Conservation (phyloP, 2,797 vertebrate genomes). For the Microctenopoma steveboyesi region DNA sequence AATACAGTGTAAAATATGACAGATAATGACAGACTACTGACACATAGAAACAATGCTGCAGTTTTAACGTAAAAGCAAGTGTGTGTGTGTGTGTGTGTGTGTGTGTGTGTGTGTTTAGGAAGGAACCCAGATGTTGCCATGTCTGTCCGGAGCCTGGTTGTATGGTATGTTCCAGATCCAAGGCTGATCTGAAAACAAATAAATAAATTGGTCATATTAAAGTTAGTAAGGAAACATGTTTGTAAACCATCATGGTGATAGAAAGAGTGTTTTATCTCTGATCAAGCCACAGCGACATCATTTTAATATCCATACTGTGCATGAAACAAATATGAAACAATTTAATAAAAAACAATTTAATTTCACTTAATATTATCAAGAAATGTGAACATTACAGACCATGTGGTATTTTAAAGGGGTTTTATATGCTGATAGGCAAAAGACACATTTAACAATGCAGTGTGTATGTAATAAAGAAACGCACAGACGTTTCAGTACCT, state of each 20-base stretch:
- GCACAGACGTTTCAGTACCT: constrained; percentile 65
- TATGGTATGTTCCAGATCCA: constrained; percentile 99
- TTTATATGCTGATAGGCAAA: not conserved
- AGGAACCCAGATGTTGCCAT: constrained; percentile 95
- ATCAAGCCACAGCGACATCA: too few relatives aligned
- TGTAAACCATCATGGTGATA: too few relatives aligned
- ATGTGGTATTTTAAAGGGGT: not conserved
- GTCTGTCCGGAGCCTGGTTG: constrained; percentile 89
- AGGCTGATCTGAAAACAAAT: constrained; percentile 86
- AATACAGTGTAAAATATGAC: constrained; percentile 50
- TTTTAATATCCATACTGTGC: too few relatives aligned
- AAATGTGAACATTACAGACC: not conserved
- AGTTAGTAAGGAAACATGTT: not conserved
- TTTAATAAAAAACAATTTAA: too few relatives aligned
- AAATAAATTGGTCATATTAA: constrained; percentile 1
- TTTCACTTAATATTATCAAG: too few relatives aligned
- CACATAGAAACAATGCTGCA: constrained; percentile 7
- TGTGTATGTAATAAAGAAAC: not conserved
- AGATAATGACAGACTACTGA: constrained; percentile 34
- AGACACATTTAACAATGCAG: not conserved
- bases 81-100: constrained; percentile 11
- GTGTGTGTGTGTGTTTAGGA: constrained; percentile 74
- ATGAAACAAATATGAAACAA: too few relatives aligned
- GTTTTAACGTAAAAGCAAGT: constrained; percentile 5
- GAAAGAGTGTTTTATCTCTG: too few relatives aligned